A percentile compares a stretch with the other conserved stretches of the same genome.
Evolutionary conservation across 1,140 invertebrate species (phyloP).

Genomic region (Rhynchophorus ferrugineus): DNA sequence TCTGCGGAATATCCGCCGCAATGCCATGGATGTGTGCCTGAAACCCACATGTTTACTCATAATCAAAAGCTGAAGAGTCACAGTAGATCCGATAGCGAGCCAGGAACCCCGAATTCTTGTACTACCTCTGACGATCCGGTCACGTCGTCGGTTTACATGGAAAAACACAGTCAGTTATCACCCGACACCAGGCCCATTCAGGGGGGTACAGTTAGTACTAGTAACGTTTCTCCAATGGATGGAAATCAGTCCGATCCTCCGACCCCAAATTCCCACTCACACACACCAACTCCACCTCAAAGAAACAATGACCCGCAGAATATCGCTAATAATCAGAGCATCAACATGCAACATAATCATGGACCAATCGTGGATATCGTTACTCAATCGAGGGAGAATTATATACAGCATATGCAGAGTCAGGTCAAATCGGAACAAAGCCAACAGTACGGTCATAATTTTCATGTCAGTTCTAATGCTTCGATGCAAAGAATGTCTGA

Average conservation of each 20-base stretch:
- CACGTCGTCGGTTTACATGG: slow-evolving; percentile 61
- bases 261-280: slow-evolving; percentile 44
- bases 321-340: slow-evolving; percentile 27
- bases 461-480: slow-evolving; percentile 13
- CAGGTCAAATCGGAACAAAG: slow-evolving; percentile 6
- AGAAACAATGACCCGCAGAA: slow-evolving; percentile 19
- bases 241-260: slow-evolving; percentile 46
- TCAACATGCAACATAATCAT: slow-evolving; percentile 15
- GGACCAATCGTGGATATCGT: slow-evolving; percentile 19
- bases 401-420: slow-evolving; percentile 10
- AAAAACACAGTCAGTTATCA: slow-evolving; percentile 45
- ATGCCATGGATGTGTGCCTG: slow-evolving; percentile 40
- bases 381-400: slow-evolving; percentile 22
- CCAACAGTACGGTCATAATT: slow-evolving; percentile 5
- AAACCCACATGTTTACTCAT: slow-evolving; percentile 17
- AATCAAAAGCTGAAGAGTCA: slow-evolving; percentile 26
- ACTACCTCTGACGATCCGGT: slow-evolving; percentile 52
- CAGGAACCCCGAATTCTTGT: slow-evolving; percentile 48
- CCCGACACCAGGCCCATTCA: slow-evolving; percentile 60
- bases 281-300: slow-evolving; percentile 31
- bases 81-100: slow-evolving; percentile 35
- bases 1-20: slow-evolving; percentile 26
- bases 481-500: slow-evolving; percentile 9
- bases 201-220: slow-evolving; percentile 66
- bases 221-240: slow-evolving; percentile 59